Base-by-base conservation (phyloP, 2,113 vertebrate species). In the Lampris incognitus region DNA sequence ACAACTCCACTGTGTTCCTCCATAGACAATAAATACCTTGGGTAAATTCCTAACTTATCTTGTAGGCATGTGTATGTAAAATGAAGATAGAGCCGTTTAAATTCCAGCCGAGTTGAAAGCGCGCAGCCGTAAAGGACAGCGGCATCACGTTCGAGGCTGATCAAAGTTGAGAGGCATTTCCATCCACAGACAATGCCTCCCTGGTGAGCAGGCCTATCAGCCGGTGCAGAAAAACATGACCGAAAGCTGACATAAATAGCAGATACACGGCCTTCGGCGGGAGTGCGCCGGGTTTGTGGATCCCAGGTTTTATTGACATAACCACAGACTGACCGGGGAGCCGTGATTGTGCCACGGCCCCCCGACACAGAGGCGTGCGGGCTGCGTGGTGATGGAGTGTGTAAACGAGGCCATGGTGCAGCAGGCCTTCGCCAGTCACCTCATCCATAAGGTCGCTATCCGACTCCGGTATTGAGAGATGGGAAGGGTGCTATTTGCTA, bases 401-500 rank as follows among this genome's bases (percentile, higher is more conserved):
- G 42, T 41, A 73, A 72, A 72, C 49, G 49, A 82, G 66, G 78
- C 81, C 82, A 81, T 9, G 70, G 64, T n/a, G n/a, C 72, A 77
- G 68, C 52, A 41, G 82, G 74, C 41, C 79, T 11, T 91, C 87
- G 85, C 7, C 76, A 49, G 6, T 81, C 93, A 93, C 92, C 87
- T 93, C 90, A 92, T 94, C 75, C 87, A 87, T 91, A 89, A 85
- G 64, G 60, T 38, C 40, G 41, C 71, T 87, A 88, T 92, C 88
- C 83, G 87, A 82, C 74, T 78, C 69, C 48, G 0, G 49, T 41
- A 79, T 55, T 81, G 85, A 83, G 78, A 90, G 86, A 87, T 1
- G 40, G 69, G 65, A 81, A 86, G 85, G 83, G 80, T 69, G 74
- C 66, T n/a, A 40, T 36, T 81, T 74, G 77, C 69, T 76, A 83